These are phyloP conservation scores for Trichomycterus rosablanca DNA, from an alignment of 2,113 vertebrate genomes.

Conservation along the genomic window DNA sequence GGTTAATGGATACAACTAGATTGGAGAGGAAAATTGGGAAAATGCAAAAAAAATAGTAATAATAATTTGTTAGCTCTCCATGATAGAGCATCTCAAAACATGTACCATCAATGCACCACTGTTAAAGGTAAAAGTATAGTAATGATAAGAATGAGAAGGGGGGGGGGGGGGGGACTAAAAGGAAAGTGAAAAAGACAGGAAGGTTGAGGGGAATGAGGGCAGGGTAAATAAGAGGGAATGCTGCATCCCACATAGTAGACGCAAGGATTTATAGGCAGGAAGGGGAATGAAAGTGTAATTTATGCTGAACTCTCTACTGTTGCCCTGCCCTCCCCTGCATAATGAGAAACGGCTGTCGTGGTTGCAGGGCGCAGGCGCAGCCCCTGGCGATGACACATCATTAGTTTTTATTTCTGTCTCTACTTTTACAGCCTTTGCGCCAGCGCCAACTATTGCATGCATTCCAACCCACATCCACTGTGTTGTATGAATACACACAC, in stretches of 20 bases:
- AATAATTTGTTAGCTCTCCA: background rate
- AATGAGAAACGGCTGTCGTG: slow-evolving; percentile 73
- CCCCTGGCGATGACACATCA: slow-evolving; percentile 72
- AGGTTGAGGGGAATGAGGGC: background rate
- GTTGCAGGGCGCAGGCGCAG: slow-evolving; percentile 52
- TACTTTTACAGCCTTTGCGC: slow-evolving; percentile 58
- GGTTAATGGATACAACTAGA: no score
- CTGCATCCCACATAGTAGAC: slow-evolving; percentile 54
- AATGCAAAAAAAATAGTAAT: no score
- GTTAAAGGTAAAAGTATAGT: background rate
- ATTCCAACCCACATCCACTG: slow-evolving; percentile 45
- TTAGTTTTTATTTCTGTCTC: slow-evolving; percentile 73
- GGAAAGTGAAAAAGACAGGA: slow-evolving; percentile 16
- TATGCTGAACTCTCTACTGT: slow-evolving; percentile 63
- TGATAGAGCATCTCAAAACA: background rate
- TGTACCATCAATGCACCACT: background rate
- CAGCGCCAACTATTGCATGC: slow-evolving; percentile 54
- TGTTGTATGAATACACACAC: slow-evolving; percentile 28
- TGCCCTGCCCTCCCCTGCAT: slow-evolving; percentile 65
- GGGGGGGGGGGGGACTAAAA: slow-evolving; percentile 44
- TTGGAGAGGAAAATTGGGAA: no score
- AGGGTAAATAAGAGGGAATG: slow-evolving; percentile 53
- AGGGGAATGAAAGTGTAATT: slow-evolving; percentile 70
- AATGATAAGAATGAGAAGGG: background rate
- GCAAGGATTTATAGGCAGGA: slow-evolving; percentile 68